Conservation (phyloP, 2,888 invertebrate species). For the Macrosiphum euphorbiae region DNA sequence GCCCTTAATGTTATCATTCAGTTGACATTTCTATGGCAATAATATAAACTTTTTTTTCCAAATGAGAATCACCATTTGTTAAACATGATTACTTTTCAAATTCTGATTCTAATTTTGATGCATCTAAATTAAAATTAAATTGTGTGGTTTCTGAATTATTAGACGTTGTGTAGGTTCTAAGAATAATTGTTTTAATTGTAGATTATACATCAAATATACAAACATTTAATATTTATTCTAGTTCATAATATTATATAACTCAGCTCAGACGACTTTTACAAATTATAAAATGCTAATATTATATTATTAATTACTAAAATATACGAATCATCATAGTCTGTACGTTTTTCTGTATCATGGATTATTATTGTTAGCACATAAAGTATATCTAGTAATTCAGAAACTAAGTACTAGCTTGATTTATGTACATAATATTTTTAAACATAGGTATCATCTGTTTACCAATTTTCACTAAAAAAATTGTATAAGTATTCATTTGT, state of each 20-base stretch:
- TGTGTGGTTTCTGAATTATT: not conserved
- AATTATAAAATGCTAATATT: not conserved
- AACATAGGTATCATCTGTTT: too few species aligned
- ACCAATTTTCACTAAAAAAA: too few species aligned
- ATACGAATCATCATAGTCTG: not conserved
- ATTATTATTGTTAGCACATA: not conserved
- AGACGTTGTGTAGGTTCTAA: not conserved
- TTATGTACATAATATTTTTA: not conserved
- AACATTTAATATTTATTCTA: too few species aligned
- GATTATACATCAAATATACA: not conserved
- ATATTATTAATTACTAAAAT: not conserved
- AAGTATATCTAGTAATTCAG: not conserved
- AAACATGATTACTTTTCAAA: not conserved
- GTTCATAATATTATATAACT: not conserved
- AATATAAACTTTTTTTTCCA: not conserved
- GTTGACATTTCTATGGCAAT: not conserved
- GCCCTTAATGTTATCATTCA: not conserved
- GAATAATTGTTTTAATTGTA: not conserved
- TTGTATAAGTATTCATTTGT: too few species aligned
- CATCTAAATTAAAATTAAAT: not conserved
- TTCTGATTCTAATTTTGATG: not conserved
- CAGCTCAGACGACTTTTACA: not conserved
- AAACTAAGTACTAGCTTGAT: not conserved
- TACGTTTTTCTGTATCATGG: not conserved
- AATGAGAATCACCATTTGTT: not conserved